These are phyloP conservation scores for Leptobrachium leishanense DNA, from an alignment of 2,113 vertebrate genomes.

Conservation along the genomic window DNA sequence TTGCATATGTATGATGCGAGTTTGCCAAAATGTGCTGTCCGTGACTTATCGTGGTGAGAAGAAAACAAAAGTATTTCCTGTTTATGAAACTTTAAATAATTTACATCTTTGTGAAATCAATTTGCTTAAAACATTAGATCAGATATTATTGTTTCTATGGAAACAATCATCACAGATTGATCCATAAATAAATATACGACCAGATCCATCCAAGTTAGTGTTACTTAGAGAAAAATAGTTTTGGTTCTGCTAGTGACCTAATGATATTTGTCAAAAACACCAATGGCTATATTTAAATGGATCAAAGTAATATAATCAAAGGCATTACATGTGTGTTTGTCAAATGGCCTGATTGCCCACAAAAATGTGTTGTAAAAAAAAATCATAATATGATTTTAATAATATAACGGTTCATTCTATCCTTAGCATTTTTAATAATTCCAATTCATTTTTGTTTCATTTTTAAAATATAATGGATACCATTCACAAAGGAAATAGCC, in stretches of 20 bases:
- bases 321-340: no score
- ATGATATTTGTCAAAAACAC: neutral
- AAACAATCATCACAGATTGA: slow-evolving; percentile 16
- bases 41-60: slow-evolving; percentile 35
- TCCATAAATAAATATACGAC: slow-evolving; percentile 6
- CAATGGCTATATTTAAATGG: no score
- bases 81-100: slow-evolving; percentile 20
- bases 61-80: slow-evolving; percentile 44
- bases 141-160: slow-evolving; percentile 16
- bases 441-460: no score
- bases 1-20: neutral
- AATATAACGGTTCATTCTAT: no score
- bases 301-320: no score
- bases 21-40: slow-evolving; percentile 41
- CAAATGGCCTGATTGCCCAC: no score
- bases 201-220: neutral
- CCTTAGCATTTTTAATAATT: no score
- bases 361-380: no score
- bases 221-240: neutral
- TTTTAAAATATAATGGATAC: no score
- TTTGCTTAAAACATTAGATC: slow-evolving; percentile 24
- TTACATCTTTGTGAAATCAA: slow-evolving; percentile 1
- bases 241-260: neutral
- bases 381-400: no score
- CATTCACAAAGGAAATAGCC: no score